Conservation (phyloP, 2,113 vertebrate species). For the Macrotis lagotis region DNA sequence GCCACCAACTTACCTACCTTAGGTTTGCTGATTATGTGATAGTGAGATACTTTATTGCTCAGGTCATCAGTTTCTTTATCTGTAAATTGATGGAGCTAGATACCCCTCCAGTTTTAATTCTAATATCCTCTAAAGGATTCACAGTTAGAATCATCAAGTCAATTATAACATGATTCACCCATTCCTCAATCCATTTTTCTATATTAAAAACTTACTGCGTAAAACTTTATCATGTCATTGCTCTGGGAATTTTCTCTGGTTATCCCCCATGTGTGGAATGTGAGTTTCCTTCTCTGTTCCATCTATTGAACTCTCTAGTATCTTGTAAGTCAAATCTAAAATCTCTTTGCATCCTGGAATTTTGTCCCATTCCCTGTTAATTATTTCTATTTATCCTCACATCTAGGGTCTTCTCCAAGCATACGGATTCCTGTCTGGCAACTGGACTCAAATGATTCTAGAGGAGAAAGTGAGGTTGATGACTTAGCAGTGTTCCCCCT, state of each 20-base stretch:
- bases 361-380: neutral
- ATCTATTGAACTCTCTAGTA: neutral
- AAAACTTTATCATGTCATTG: neutral
- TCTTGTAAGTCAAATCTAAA: neutral
- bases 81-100: neutral
- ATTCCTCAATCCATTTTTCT: neutral
- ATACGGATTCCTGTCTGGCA: no score
- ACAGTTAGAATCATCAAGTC: neutral
- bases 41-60: neutral
- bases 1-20: neutral
- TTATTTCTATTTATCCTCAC: neutral
- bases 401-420: no score
- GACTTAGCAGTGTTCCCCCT: no score
- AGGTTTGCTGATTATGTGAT: neutral
- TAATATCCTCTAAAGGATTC: neutral
- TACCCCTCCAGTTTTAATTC: neutral
- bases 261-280: neutral
- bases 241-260: neutral
- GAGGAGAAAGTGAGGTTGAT: no score
- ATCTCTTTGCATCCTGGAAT: neutral
- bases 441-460: no score
- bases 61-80: neutral
- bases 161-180: neutral
- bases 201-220: neutral
- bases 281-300: neutral